Evolutionary conservation across 2,113 vertebrate genomes (phyloP).

Genomic region (Atrichornis clamosus): DNA sequence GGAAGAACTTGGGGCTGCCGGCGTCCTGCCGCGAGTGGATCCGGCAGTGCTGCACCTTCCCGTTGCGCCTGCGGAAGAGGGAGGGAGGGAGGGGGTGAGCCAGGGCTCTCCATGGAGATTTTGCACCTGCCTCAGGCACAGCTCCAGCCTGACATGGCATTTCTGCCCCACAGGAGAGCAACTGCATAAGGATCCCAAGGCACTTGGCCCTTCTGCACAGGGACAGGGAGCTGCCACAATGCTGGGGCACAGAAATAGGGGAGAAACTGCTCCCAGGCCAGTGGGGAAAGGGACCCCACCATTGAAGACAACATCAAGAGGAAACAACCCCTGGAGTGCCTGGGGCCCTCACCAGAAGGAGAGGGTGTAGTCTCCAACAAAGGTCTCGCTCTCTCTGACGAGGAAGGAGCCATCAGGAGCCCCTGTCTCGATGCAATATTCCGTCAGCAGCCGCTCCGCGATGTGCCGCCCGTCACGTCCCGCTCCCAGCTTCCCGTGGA

Average conservation of each 20-base stretch:
- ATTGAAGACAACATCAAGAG: background rate
- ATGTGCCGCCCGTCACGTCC: constrained; percentile 96
- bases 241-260: background rate
- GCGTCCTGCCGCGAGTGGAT: constrained; percentile 97
- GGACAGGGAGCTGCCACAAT: background rate
- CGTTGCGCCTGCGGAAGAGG: constrained; percentile 82
- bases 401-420: constrained; percentile 95
- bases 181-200: background rate
- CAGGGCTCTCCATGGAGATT: fast-evolving
- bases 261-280: background rate
- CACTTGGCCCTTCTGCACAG: background rate
- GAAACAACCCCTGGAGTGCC: fast-evolving
- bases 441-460: constrained; percentile 88
- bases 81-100: background rate
- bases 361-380: constrained; percentile 94
- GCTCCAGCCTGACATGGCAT: background rate
- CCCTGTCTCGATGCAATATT: constrained; percentile 93
- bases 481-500: constrained; percentile 92
- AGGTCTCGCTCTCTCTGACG: constrained; percentile 96
- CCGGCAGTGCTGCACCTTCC: constrained; percentile 96
- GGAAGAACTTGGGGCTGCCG: constrained; percentile 95
- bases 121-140: background rate
- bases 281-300: background rate
- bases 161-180: background rate
- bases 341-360: constrained; percentile 90